phyloP scores from a whole-genome alignment of 2,113 vertebrate genomes.

The Corythoichthys haematopterus region DNA sequence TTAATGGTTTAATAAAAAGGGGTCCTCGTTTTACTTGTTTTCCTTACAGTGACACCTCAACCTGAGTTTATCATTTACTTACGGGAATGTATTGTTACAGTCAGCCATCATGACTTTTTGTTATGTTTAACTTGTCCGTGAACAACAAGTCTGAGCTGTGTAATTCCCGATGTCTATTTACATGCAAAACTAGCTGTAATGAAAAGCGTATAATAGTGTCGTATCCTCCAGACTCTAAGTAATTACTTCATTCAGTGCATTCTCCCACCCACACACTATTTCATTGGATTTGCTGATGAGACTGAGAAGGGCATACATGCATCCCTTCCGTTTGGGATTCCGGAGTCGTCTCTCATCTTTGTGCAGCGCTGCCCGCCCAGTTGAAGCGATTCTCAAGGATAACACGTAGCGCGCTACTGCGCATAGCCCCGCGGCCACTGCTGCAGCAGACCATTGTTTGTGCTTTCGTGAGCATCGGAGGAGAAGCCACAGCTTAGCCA shows the following conservation, averaged over 20 bases:
- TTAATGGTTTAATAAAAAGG: too few relatives aligned
- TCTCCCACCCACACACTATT: slow-evolving; percentile 18
- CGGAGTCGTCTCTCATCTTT: slow-evolving; percentile 37
- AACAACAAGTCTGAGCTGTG: slow-evolving; percentile 31
- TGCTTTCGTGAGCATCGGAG: slow-evolving; percentile 20
- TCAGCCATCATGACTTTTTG: neutral
- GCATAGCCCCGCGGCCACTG: slow-evolving; percentile 11
- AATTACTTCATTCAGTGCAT: slow-evolving; percentile 63
- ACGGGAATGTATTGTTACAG: neutral
- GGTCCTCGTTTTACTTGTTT: too few relatives aligned
- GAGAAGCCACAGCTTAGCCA: slow-evolving; percentile 5
- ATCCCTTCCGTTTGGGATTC: slow-evolving; percentile 48
- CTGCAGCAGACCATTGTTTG: slow-evolving; percentile 17
- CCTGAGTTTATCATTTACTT: too few relatives aligned
- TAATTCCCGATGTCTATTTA: slow-evolving; percentile 60
- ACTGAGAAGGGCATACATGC: slow-evolving; percentile 26
- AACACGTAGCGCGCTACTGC: slow-evolving; percentile 30
- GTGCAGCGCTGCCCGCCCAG: slow-evolving; percentile 17
- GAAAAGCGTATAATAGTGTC: slow-evolving; percentile 52
- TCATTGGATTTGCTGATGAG: slow-evolving; percentile 4
- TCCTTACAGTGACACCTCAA: too few relatives aligned
- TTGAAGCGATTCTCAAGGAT: slow-evolving; percentile 48
- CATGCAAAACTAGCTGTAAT: slow-evolving; percentile 49
- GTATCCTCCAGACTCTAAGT: slow-evolving; percentile 46
- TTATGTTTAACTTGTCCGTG: neutral